Evolutionary conservation across 2,113 vertebrate species (phyloP).

Genomic region (Centropus bengalensis): DNA sequence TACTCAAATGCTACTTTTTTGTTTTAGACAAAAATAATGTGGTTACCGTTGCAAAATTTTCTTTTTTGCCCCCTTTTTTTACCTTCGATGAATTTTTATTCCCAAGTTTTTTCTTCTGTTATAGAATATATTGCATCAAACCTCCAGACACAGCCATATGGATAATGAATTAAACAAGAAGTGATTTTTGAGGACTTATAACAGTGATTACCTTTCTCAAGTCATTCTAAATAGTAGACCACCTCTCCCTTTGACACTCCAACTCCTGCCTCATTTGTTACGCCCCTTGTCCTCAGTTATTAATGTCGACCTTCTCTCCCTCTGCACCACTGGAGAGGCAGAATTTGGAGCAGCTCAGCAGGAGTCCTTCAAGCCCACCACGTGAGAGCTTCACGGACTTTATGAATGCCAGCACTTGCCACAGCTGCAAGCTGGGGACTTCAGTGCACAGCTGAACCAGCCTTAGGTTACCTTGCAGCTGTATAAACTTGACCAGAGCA

Average conservation of each 20-base stretch:
- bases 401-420: not conserved
- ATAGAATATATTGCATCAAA: not conserved
- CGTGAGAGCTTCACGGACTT: not conserved
- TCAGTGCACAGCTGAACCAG: not conserved
- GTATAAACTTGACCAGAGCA: not conserved
- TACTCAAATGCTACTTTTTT: not conserved
- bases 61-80: rapidly evolving
- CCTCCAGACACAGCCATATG: not conserved
- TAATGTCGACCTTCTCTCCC: not conserved
- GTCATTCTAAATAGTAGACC: too few species aligned
- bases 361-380: not conserved
- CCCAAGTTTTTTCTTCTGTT: not conserved
- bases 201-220: not conserved
- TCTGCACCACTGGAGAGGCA: not conserved
- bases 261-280: not conserved
- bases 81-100: not conserved
- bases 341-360: not conserved
- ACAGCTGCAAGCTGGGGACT: not conserved
- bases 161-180: not conserved
- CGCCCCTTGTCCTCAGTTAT: rapidly evolving
- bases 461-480: not conserved
- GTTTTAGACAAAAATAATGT: not conserved
- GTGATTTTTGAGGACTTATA: not conserved
- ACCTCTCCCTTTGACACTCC: not conserved
- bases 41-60: not conserved